Base-by-base conservation (phyloP, 2,113 vertebrate species). In the Smithornis capensis region DNA sequence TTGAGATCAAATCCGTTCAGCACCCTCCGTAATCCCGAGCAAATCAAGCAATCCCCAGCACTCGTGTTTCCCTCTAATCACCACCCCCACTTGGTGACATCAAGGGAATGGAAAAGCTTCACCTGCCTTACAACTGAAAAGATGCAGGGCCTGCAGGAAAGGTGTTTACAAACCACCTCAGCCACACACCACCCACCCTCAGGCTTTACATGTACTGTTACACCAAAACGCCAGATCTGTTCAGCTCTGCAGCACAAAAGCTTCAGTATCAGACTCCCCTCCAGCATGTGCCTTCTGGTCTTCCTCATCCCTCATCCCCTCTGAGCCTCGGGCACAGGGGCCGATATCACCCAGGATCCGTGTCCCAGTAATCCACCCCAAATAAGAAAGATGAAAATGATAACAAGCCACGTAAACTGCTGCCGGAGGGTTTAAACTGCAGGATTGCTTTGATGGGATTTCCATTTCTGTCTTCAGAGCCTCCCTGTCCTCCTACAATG, bases 361-460 rank as follows among this genome's bases (percentile, higher is more conserved):
- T 0, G 6, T n/a, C 60, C 60, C 60, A 75, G 4, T 31, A 89
- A 94, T 71, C 60, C 73, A 29, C 27, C 60, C 80, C 80, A 75
- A 87, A 92, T 28, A 59, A 56, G 45, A 85, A 73, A 88, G 76
- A 86, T 35, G 13, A 40, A 94, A 95, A 83, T 0, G 3, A 82
- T 62, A 71, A 87, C 50, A 53, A 92, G 74, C 29, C 55, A 24
- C 1, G 4, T 53, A 57, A 86, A 85, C 65, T 24, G 53, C 86
- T 77, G 92, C 79, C 14, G 1, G 49, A 57, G 82, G 78, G 49
- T 87, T 83, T 92, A 62, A 93, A 83, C 81, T 14, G 53, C 81
- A 65, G 81, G 45, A 85, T 15, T 2, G 3, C 89, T 97, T 84
- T 65, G 57, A 65, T 62, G 89, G 94, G 81, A 92, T 95, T 95